Evolutionary conservation across 1,140 invertebrate species (phyloP), one percentile per base, ranked within the genome.

Genomic region (Pachypeltis micranthus): DNA sequence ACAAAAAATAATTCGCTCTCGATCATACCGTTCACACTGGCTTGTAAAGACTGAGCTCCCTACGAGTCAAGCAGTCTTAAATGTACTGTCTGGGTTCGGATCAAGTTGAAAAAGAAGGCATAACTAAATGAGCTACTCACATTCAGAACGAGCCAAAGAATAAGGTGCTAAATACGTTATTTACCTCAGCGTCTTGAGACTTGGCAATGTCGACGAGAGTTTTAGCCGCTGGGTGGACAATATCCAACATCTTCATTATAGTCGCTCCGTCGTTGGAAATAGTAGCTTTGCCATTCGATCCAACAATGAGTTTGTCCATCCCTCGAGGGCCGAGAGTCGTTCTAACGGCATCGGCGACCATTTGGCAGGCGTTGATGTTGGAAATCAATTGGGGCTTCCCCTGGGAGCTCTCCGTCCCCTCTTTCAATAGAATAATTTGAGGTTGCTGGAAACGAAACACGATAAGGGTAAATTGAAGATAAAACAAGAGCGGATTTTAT

Each of bases 251-350:
- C 76, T 98, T 98, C 80, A 99, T 84, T 66, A 99, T 98, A 16
- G 97, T 99, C 4, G 97, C 97, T 24, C 97, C 97, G 79, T 99
- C 97, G 75, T 99, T 99, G 1, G 96, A 99, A 69, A 99, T 98
- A 0, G 94, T 96, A 0, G 92, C 86, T 75, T 92, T 93, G 1
- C 93, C 88, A 68, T 83, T 83, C 62, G 80, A 77, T 74, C 95
- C 87, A 1, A 99, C 93, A 70, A 99, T 97, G 24, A 99, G 80
- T 76, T 99, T 99, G 75, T 99, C 97, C 96, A 99, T 97, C 31
- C 97, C 97, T 29, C 96, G 83, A 51, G 97, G 97, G 63, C 97
- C 97, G 10, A 99, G 78, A 1, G 97, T 99, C 19, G 97, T 98
- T 47, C 94, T 82, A 28, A 94, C 90, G 59, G 94, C 90, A 81